These are phyloP conservation scores for Antheraea mylitta DNA, from an alignment of 1,140 invertebrate genomes.

Conservation along the genomic window DNA sequence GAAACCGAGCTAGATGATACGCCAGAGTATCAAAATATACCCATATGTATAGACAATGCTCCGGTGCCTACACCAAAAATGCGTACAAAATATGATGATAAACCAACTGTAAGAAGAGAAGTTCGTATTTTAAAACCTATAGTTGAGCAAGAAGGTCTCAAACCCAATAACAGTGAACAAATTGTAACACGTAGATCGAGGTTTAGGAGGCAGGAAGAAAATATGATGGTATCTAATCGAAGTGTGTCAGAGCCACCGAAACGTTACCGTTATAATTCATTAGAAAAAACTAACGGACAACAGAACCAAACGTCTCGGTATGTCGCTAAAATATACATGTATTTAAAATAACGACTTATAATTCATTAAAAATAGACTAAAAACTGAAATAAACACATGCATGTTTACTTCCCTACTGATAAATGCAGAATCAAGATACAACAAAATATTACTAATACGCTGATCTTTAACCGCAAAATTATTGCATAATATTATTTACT, in stretches of 20 bases:
- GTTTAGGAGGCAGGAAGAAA: slow-evolving; percentile 33
- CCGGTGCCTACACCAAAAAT: slow-evolving; percentile 51
- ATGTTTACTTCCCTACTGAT: background rate
- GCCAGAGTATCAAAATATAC: slow-evolving; percentile 65
- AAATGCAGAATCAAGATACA: too few species aligned
- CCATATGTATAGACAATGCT: slow-evolving; percentile 42
- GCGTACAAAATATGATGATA: slow-evolving; percentile 49
- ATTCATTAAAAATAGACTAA: background rate
- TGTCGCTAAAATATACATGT: slow-evolving; percentile 16
- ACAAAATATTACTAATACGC: background rate
- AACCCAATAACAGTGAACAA: slow-evolving; percentile 14
- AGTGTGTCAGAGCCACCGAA: slow-evolving; percentile 54
- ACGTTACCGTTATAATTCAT: slow-evolving; percentile 11
- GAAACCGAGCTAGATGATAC: slow-evolving; percentile 64
- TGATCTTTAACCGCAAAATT: background rate
- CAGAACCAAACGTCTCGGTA: slow-evolving; percentile 21
- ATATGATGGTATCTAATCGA: slow-evolving; percentile 23
- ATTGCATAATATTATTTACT: background rate
- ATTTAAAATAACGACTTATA: background rate
- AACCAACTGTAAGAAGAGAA: slow-evolving; percentile 30
- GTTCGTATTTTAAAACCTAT: slow-evolving; percentile 47
- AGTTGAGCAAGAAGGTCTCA: slow-evolving; percentile 44
- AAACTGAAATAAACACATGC: background rate
- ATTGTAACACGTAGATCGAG: slow-evolving; percentile 32
- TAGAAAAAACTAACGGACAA: slow-evolving; percentile 13